Conservation (phyloP, 2,113 vertebrate genomes). For the Salvelinus fontinalis region DNA sequence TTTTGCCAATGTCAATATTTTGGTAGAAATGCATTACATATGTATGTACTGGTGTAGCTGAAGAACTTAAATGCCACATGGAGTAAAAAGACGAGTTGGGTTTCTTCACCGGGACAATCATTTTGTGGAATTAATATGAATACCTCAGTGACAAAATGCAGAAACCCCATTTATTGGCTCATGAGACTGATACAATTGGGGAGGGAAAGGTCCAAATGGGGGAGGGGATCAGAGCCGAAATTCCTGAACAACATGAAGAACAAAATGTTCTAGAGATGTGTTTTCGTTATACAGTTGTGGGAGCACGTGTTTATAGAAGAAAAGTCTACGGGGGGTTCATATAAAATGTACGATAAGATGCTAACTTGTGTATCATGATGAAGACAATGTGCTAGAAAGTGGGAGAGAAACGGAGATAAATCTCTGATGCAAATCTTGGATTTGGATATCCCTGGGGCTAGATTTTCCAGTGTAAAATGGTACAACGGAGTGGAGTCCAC, state of each 20-base stretch:
- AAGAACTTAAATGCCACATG: conserved; percentile 5
- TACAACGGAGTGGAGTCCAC: background rate
- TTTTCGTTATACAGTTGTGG: conserved; percentile 18
- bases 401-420: background rate
- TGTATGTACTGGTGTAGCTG: too few relatives aligned
- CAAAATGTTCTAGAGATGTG: conserved; percentile 43
- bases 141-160: conserved; percentile 32
- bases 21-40: too few relatives aligned
- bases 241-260: conserved; percentile 28
- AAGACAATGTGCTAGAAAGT: background rate
- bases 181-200: conserved; percentile 22
- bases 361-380: background rate
- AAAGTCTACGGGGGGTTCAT: background rate
- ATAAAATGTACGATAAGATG: background rate
- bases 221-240: background rate
- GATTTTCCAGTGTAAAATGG: background rate
- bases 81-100: conserved; percentile 3
- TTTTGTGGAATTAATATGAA: conserved; percentile 32
- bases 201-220: background rate
- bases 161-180: conserved; percentile 14
- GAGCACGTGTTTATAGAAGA: conserved; percentile 14
- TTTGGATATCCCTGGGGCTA: background rate
- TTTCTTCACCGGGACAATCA: conserved; percentile 17
- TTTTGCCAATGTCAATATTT: too few relatives aligned
- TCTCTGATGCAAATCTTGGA: background rate